Base-by-base conservation (phyloP, 64 coral and sea anemone genomes). In the Orbicella faveolata region DNA sequence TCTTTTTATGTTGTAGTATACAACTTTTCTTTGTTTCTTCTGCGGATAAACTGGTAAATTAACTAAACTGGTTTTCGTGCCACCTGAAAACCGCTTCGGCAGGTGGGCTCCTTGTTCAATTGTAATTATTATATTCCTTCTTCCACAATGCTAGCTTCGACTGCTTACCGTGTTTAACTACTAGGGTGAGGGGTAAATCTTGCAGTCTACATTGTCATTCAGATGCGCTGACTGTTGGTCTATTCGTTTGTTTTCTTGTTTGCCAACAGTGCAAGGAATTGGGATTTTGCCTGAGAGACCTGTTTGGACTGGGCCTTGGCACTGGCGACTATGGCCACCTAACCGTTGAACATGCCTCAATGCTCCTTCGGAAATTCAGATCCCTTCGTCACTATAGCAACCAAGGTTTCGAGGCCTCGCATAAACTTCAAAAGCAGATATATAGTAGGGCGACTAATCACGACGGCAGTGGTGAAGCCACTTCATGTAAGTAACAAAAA, bases 241-340 rank as follows among this genome's bases (percentile, higher is more conserved):
- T 75, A 36, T 16, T 75, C 30, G 2, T 37, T 83, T 34, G 15
- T 11, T 35, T 83, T 63, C 33, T 83, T 61, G 52, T 80, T 67
- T 59, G 33, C 76, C 51, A 36, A 53, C 63, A 91, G 89, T 84
- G 80, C 73, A 91, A 91, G 53, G 89, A 84, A 91, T 91, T 80
- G 79, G 89, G 89, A 20, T 83, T 91, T 62, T 77, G 26, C 35
- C 57, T 91, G 44, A 75, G 80, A 37, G 80, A 91, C 39, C 51
- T 77, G 17, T 91, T 91, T 91, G 90, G 80, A 65, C 68, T 86
- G 8, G 41, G 79, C 35, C 81, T 91, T 48, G 90, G 90, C 19
- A 86, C 90, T 19, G 72, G 90, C 21, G 89, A 91, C 62, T 84
- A 91, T 75, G 79, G 89, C 39, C 89, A 91, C 53, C 62, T 90